Evolutionary conservation across 2,888 invertebrate genomes (phyloP).

Genomic region (Eudiplozoon nipponicum): DNA sequence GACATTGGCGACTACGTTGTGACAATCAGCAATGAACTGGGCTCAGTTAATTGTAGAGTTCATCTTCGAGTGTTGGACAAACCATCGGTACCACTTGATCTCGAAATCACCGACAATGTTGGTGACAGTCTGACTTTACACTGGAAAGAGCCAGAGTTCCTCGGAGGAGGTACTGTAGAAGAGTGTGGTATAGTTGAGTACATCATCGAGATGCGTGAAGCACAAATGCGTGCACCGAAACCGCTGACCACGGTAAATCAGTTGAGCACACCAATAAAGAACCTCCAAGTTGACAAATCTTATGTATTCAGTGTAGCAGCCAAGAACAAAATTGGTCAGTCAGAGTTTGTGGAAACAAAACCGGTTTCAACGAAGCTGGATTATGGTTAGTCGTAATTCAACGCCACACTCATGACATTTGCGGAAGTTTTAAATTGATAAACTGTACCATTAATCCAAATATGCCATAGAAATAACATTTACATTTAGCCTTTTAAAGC

Average conservation of each 20-base stretch:
- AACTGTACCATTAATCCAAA: too few relatives aligned
- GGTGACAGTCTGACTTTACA: constrained; percentile 6
- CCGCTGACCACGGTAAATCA: not conserved
- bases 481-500: too few relatives aligned
- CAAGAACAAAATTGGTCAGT: constrained; percentile 13
- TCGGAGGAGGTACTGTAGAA: not conserved
- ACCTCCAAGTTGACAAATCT: constrained; percentile 9
- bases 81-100: constrained; percentile 22
- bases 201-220: constrained; percentile 9
- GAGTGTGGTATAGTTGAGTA: constrained; percentile 9
- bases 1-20: too few relatives aligned
- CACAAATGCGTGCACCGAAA: constrained; percentile 4
- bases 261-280: not conserved
- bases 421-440: too few relatives aligned
- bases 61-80: constrained; percentile 19
- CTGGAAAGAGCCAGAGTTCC: constrained; percentile 13
- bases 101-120: constrained; percentile 20
- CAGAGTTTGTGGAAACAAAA: constrained; percentile 15
- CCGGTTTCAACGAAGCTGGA: constrained; percentile 10
- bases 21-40: constrained; percentile 11
- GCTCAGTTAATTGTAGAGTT: constrained; percentile 6
- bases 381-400: too few relatives aligned
- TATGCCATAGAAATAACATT: too few relatives aligned
- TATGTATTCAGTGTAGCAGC: constrained; percentile 14
- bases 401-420: too few relatives aligned